A percentile compares a stretch with the other conserved stretches of the same genome.
Evolutionary conservation across 2,797 vertebrate species (phyloP).

Genomic region (Myiotriccus ornatus): DNA sequence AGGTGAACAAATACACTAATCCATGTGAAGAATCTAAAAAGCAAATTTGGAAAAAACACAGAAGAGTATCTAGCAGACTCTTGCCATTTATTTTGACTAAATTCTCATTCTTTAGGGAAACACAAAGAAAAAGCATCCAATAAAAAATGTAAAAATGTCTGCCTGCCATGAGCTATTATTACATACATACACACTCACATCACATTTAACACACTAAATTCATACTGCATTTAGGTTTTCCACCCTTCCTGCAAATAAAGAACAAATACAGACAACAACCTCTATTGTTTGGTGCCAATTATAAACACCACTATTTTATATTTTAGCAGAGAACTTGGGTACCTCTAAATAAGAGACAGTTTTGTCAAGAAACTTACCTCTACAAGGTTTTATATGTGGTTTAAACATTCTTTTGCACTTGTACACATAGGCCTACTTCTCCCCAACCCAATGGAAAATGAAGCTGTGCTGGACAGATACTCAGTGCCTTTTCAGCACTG

Average conservation of each 20-base stretch:
- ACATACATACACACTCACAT: neutral
- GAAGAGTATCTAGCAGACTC: neutral
- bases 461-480: neutral
- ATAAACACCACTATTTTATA: neutral
- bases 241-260: neutral
- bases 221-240: neutral
- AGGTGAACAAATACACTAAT: neutral
- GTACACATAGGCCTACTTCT: neutral
- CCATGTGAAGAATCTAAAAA: neutral
- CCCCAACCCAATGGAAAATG: neutral
- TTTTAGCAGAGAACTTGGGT: neutral
- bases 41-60: neutral
- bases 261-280: neutral
- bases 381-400: neutral
- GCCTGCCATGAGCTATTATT: neutral
- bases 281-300: neutral
- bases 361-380: neutral
- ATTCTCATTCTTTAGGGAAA: neutral
- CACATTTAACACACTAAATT: neutral
- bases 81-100: neutral
- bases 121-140: neutral
- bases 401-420: neutral
- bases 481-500: neutral
- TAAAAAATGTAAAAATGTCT: neutral
- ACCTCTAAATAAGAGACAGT: neutral